Conservation (phyloP, 2,888 invertebrate species). For the Sclerodermus sp. region DNA sequence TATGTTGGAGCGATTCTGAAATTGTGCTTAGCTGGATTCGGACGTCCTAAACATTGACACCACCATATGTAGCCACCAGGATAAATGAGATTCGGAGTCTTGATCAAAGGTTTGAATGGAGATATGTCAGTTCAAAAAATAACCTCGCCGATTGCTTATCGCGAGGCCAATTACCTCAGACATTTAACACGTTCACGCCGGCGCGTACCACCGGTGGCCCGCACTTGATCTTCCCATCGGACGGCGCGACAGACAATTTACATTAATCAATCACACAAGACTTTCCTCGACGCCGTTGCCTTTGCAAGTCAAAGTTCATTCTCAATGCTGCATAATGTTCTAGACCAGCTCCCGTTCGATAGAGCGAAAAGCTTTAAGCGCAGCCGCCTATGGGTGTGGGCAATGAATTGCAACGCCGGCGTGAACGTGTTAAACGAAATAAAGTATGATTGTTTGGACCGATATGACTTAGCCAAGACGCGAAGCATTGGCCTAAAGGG, state of each 20-base stretch:
- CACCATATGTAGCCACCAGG: conserved; percentile 12
- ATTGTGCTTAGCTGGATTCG: conserved; percentile 26
- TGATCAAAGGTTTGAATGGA: neutral
- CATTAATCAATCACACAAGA: no score
- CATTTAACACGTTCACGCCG: no score
- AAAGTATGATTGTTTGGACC: neutral
- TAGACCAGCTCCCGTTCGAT: no score
- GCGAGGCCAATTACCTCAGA: neutral
- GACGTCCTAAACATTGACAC: conserved; percentile 20
- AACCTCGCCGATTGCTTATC: conserved; percentile 6
- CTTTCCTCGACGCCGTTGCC: no score
- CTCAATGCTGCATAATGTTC: no score
- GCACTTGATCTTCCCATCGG: no score
- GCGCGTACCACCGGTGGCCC: no score
- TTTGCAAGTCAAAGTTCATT: no score
- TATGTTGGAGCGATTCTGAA: conserved; percentile 25
- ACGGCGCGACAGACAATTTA: no score
- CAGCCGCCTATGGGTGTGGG: no score
- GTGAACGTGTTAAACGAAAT: neutral
- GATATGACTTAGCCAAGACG: neutral
- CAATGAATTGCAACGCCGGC: no score
- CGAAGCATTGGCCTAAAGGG: neutral
- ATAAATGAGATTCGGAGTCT: conserved; percentile 1
- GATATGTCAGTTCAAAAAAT: conserved; percentile 2
- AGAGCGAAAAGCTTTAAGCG: no score